phyloP scores from a whole-genome alignment of 1,140 invertebrate genomes.

The Lethrus apterus region DNA sequence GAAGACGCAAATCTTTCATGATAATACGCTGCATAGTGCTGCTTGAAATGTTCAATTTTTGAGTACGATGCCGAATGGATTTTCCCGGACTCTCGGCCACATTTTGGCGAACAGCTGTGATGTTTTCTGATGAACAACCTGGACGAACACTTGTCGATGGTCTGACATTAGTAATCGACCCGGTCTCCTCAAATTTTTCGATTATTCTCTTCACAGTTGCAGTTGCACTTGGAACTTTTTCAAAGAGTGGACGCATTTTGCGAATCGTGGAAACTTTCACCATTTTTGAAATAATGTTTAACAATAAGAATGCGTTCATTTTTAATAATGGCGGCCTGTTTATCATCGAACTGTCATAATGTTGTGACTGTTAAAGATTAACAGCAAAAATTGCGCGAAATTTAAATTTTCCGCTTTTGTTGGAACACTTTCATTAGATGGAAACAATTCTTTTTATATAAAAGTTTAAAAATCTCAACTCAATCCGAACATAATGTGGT shows the following conservation, averaged over 20 bases:
- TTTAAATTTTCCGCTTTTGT: too few species aligned
- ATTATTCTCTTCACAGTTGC: constrained; percentile 31
- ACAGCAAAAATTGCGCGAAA: too few species aligned
- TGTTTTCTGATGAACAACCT: constrained; percentile 21
- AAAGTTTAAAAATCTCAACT: too few species aligned
- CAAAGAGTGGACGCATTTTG: constrained; percentile 26
- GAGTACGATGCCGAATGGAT: constrained; percentile 28
- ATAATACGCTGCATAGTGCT: constrained; percentile 26
- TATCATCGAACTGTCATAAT: too few species aligned
- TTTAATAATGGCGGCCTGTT: too few species aligned
- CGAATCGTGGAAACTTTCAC: too few species aligned
- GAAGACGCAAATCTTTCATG: constrained; percentile 21
- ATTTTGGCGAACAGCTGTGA: constrained; percentile 27
- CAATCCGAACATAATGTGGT: too few species aligned
- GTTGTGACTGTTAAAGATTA: too few species aligned
- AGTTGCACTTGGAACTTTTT: constrained; percentile 26
- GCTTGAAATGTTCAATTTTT: constrained; percentile 28
- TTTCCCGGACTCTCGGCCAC: constrained; percentile 26
- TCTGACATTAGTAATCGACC: constrained; percentile 16
- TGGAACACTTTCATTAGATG: too few species aligned
- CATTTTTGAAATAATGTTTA: too few species aligned
- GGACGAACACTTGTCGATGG: constrained; percentile 14
- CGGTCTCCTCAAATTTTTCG: constrained; percentile 26
- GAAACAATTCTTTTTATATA: too few species aligned
- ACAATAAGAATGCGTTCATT: too few species aligned